Evolutionary conservation across 2,797 vertebrate species (phyloP).

Genomic region (Gadopsis bispinosus): DNA sequence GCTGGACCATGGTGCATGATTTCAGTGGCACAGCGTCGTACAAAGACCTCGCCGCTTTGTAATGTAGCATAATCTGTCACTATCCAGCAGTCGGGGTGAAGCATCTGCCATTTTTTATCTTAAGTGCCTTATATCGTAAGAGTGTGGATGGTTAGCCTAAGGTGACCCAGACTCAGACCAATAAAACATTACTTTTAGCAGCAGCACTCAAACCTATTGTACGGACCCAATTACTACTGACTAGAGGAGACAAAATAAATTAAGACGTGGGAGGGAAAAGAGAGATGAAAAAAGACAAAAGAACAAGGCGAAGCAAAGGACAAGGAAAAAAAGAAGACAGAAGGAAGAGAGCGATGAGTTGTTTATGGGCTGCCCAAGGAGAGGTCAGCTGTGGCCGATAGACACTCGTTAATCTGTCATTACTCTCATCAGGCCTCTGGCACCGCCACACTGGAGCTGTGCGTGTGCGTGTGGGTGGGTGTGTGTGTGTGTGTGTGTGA

Average conservation of each 20-base stretch:
- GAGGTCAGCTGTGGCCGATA: constrained; percentile 77
- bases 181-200: constrained; percentile 53
- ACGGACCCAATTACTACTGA: constrained; percentile 49
- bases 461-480: constrained; percentile 30
- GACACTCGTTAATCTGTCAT: constrained; percentile 81
- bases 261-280: constrained; percentile 14
- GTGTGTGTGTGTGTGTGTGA: constrained; percentile 47
- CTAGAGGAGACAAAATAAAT: constrained; percentile 35
- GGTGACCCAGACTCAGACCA: constrained; percentile 39
- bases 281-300: constrained; percentile 41
- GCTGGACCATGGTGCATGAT: constrained; percentile 9
- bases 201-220: constrained; percentile 31
- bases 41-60: constrained; percentile 34
- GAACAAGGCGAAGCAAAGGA: constrained; percentile 25
- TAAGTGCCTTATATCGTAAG: constrained; percentile 17
- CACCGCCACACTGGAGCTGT: constrained; percentile 46
- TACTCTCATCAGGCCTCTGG: constrained; percentile 80
- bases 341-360: constrained; percentile 53
- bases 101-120: constrained; percentile 38
- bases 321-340: constrained; percentile 23
- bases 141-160: constrained; percentile 31
- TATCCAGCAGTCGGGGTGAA: constrained; percentile 17
- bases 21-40: neutral
- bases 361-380: constrained; percentile 74
- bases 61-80: constrained; percentile 48